Conservation (phyloP, 2,113 vertebrate genomes). For the Anthoscopus minutus region DNA sequence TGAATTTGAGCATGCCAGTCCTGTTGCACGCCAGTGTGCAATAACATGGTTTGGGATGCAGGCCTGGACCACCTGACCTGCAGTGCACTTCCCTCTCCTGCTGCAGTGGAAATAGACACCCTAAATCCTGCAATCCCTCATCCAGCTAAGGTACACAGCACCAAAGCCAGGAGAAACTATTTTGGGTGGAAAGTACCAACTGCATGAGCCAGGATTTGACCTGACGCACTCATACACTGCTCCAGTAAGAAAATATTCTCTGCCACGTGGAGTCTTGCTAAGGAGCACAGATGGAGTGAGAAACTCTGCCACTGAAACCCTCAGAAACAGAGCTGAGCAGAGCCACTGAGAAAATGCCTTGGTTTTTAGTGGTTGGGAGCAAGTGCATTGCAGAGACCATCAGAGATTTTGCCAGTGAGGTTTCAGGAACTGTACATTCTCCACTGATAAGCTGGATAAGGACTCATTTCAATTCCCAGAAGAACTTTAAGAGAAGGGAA, state of each 20-base stretch:
- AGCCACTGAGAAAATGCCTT: no score
- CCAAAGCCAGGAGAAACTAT: rapidly evolving
- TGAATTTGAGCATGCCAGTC: not conserved
- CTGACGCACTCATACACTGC: not conserved
- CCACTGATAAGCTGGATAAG: not conserved
- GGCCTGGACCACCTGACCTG: not conserved
- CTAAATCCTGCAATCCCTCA: not conserved
- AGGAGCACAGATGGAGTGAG: not conserved
- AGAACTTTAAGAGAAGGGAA: not conserved
- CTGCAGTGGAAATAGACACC: not conserved
- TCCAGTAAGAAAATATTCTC: not conserved
- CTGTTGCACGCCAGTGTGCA: not conserved
- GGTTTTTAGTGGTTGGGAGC: rapidly evolving
- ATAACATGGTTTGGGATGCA: not conserved
- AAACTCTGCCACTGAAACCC: not conserved
- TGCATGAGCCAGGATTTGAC: rapidly evolving
- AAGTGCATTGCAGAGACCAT: rapidly evolving
- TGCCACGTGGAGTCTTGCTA: not conserved
- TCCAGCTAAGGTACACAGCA: not conserved
- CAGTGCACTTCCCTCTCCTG: not conserved
- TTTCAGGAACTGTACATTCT: not conserved
- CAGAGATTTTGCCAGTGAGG: not conserved
- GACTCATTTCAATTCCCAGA: not conserved
- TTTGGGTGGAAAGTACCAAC: not conserved
- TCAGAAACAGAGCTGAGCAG: not conserved